Evolutionary conservation across 2,113 vertebrate species (phyloP).

Genomic region (Dipodomys stephensi): DNA sequence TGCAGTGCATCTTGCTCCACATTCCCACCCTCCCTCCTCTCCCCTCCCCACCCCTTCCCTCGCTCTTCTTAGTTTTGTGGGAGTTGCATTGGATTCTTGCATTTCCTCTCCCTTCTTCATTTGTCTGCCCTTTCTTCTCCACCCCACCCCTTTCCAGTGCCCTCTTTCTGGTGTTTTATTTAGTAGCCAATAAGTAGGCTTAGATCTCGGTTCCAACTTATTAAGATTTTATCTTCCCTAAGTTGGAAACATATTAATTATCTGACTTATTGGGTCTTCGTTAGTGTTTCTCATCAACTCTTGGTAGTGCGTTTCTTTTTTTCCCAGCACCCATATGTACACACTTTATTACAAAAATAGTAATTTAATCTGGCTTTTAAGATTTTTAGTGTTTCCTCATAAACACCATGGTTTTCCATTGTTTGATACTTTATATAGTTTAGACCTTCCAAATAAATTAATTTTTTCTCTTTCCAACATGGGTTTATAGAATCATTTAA

Average conservation of each 20-base stretch:
- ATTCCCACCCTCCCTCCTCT: no score
- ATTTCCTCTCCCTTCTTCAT: no score
- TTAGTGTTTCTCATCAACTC: slow-evolving; percentile 29
- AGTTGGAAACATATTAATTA: slow-evolving; percentile 14
- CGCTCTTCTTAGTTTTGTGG: no score
- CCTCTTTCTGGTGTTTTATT: background rate
- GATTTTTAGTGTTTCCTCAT: background rate
- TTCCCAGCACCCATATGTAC: background rate
- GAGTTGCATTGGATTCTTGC: no score
- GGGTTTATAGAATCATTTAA: slow-evolving; percentile 69
- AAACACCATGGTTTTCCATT: slow-evolving; percentile 54
- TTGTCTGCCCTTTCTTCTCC: no score
- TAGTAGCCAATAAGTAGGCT: background rate
- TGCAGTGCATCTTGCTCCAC: no score
- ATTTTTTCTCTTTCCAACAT: slow-evolving; percentile 56
- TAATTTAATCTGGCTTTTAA: slow-evolving; percentile 41
- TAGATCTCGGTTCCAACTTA: slow-evolving; percentile 35
- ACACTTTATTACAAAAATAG: slow-evolving; percentile 20
- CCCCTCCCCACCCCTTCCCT: no score
- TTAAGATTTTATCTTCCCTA: background rate
- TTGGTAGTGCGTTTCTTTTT: background rate
- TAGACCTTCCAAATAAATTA: slow-evolving; percentile 64
- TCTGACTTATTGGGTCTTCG: background rate
- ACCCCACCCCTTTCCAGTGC: no score
- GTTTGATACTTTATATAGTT: slow-evolving; percentile 60